phyloP scores from a whole-genome alignment of 2,888 invertebrate genomes.

The Trissolcus japonicus region DNA sequence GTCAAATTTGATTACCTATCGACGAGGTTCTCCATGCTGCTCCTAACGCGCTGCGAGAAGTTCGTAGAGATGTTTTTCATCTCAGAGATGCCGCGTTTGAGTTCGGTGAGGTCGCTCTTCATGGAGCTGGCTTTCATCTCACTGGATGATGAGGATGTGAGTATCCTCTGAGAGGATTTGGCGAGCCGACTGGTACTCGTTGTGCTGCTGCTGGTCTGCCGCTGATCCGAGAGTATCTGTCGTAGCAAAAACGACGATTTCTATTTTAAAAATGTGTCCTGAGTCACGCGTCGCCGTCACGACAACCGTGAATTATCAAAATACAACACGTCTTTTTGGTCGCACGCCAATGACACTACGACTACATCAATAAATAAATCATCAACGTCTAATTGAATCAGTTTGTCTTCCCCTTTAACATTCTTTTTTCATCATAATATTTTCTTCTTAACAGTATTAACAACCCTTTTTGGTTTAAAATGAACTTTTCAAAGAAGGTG shows the following conservation, averaged over 20 bases:
- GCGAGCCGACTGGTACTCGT: slow-evolving; percentile 78
- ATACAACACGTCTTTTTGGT: slow-evolving; percentile 46
- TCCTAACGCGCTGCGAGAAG: slow-evolving; percentile 80
- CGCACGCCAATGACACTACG: slow-evolving; percentile 46
- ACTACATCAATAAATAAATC: slow-evolving; percentile 25
- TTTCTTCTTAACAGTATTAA: no score
- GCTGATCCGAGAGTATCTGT: slow-evolving; percentile 74
- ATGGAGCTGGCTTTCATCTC: slow-evolving; percentile 90
- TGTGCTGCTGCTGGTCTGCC: slow-evolving; percentile 77
- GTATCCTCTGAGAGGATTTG: slow-evolving; percentile 79
- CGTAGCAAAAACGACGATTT: slow-evolving; percentile 60
- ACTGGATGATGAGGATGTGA: slow-evolving; percentile 76
- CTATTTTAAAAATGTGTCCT: slow-evolving; percentile 68
- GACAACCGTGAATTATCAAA: slow-evolving; percentile 49
- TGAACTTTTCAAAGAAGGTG: no score
- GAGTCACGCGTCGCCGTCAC: slow-evolving; percentile 59
- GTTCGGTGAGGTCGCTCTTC: slow-evolving; percentile 86
- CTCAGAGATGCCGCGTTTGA: slow-evolving; percentile 90
- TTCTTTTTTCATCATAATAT: no score
- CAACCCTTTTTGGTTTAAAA: no score
- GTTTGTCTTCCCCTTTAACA: no score
- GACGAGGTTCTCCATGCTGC: slow-evolving; percentile 87
- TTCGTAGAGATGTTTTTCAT: slow-evolving; percentile 84
- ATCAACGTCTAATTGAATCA: neutral
- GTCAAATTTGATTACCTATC: slow-evolving; percentile 80